Conservation (phyloP, 92 coral and sea anemone genomes). For the Diadumene lineata region DNA sequence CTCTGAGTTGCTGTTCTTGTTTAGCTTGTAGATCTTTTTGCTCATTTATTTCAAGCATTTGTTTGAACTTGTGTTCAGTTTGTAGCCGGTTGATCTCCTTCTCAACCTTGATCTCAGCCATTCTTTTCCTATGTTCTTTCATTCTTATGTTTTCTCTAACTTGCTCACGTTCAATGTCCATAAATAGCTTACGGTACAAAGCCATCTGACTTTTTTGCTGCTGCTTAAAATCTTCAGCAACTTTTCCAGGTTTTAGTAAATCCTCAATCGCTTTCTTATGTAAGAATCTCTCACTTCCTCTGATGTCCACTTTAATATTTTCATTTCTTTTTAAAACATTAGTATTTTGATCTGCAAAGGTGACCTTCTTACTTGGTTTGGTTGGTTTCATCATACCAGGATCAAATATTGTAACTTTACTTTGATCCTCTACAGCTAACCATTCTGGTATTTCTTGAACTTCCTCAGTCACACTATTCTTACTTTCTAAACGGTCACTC, state of each 20-base stretch:
- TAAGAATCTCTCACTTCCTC: neutral
- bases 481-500: constrained; percentile 1
- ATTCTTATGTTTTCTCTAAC: constrained; percentile 94
- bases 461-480: neutral
- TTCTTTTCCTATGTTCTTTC: constrained; percentile 92
- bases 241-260: constrained; percentile 73
- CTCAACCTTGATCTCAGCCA: constrained; percentile 87
- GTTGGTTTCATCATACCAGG: constrained; percentile 1
- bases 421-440: constrained; percentile 27
- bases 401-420: constrained; percentile 26
- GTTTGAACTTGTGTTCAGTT: constrained; percentile 57
- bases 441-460: constrained; percentile 32
- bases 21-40: constrained; percentile 17
- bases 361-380: constrained; percentile 10
- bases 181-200: constrained; percentile 82
- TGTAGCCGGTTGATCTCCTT: constrained; percentile 85
- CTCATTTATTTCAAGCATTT: constrained; percentile 15
- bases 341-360: constrained; percentile 17
- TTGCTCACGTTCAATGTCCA: constrained; percentile 96
- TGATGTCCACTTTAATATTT: neutral
- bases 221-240: constrained; percentile 71
- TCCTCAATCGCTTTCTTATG: constrained; percentile 51
- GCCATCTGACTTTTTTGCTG: constrained; percentile 84
- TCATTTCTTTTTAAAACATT: neutral
- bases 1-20: constrained; percentile 34